Base-by-base conservation (phyloP, 2,888 invertebrate species). In the Yponomeuta cagnagella region DNA sequence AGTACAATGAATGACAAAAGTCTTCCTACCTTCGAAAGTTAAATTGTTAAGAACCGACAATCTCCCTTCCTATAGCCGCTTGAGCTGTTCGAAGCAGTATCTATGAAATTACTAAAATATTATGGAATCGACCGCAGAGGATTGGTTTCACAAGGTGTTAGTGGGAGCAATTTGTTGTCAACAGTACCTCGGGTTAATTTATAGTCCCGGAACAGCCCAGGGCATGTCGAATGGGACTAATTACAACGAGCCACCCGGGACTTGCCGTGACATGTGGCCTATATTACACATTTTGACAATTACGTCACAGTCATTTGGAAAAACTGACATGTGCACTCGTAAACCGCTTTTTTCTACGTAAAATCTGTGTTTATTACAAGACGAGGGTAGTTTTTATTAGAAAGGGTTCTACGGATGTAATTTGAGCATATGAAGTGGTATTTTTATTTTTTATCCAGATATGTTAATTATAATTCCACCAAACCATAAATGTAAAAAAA, bases 151-250 rank as follows among this genome's bases (percentile, higher is more conserved):
- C 65, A 65, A 65, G 33, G 30, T 65, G 65, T 64, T 23, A 52
- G 52, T 58, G 15, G 52, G 2, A 58, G 15, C 52, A 58, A 58
- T 58, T 58, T 31, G 65, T 30, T 8, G 33, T 8, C 65, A 10
- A 65, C 65, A 30, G 65, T 65, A 33, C 65, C 31, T 10, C 65
- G 33, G 48, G 72, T 70, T 73, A 72, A 72, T 70, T 73, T 73
- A 76, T 78, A 74, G 71, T 73, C 79, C 85, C 85, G 87, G 87
- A 89, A 87, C 84, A 76, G 78, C 75, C 77, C 71, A 68, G 67
- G 80, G 85, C 87, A 81, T 86, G 74, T 79, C 90, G 79, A 91
- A 92, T 90, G 73, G 73, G 74, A 82, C 82, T 92, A 90, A 92
- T 92, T 90, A 87, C 85, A 12, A 76, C 80, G 77, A 75, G 78